phyloP scores from a whole-genome alignment of 2,797 vertebrate species.

The Luscinia megarhynchos region DNA sequence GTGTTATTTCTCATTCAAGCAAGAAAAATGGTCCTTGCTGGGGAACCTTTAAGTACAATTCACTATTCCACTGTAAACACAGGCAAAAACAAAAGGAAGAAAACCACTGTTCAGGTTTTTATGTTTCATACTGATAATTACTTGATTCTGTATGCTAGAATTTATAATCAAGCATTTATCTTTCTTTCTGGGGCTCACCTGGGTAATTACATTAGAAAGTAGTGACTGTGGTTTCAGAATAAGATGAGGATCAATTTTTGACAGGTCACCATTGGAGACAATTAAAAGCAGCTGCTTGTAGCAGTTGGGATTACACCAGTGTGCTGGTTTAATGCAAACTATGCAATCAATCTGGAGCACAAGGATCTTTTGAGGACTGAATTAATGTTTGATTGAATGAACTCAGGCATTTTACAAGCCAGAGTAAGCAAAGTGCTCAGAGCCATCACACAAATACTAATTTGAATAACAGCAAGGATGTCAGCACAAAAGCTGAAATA shows the following conservation, averaged over 20 bases:
- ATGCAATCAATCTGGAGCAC: neutral
- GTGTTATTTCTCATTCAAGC: neutral
- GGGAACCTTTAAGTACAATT: neutral
- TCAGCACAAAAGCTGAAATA: neutral
- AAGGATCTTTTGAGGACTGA: neutral
- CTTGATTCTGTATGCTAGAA: constrained; percentile 78
- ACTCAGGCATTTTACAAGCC: neutral
- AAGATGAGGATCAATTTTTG: constrained; percentile 64
- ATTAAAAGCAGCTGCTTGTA: neutral
- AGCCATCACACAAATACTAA: neutral
- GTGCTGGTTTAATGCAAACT: constrained; percentile 4
- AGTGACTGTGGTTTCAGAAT: constrained; percentile 70
- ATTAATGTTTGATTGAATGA: constrained; percentile 41
- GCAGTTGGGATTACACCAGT: neutral
- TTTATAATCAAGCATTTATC: constrained; percentile 72
- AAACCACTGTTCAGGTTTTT: constrained; percentile 71
- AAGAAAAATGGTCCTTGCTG: neutral
- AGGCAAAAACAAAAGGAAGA: constrained; percentile 31
- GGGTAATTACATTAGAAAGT: constrained; percentile 82
- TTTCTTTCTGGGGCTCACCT: constrained; percentile 70
- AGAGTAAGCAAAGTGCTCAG: neutral
- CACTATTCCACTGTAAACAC: neutral
- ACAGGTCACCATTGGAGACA: constrained; percentile 34
- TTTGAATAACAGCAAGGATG: neutral
- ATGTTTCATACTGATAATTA: constrained; percentile 81